Evolutionary conservation across 2,797 vertebrate genomes (phyloP), one percentile per base, ranked within the genome.

Genomic region (Lacerta viridis): DNA sequence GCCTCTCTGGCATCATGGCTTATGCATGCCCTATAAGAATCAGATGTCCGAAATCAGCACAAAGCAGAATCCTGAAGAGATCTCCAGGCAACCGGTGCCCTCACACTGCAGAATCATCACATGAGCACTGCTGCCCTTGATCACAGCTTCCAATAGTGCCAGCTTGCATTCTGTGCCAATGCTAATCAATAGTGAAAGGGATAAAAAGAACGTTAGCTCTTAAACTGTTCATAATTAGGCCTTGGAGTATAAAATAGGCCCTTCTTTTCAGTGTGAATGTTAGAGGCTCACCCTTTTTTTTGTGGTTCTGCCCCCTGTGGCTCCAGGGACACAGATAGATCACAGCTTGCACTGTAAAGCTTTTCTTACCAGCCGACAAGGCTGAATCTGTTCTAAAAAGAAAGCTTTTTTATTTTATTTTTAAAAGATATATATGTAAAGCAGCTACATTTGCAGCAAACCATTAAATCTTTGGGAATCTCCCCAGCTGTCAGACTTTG

Each of bases 381-480:
- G 72, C 43, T 66, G 39, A 0, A 0, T 29, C 83, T 88, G 18
- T 79, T 89, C 89, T 68, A 88, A 92, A 93, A 91, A 11, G 0
- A 89, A 93, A 87, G 7, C 83, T 68, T 50, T 50, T 50, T 89
- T 76, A 75, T 78, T 87, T 84, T 41, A 83, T 2, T 80, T 61
- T 74, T 29, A 0, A 55, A n/a, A 39, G 27, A 39, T 27, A 66
- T 18, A 77, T 20, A 29, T 55, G 29, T 33, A 85, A 89, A 87
- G 68, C 23, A 90, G 85, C 85, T 83, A 1, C 77, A 72, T 87
- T 76, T 71, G 77, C 11, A 71, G 41, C 88, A 72, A 61, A 39
- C 84, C 43, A 7, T 29, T 83, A 93, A 79, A 71, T 86, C 29
- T 87, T 90, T 90, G 89, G 92, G 86, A 90, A 91, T 4, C 25